phyloP scores from a whole-genome alignment of 2,888 invertebrate species.

The Mythimna pallens region DNA sequence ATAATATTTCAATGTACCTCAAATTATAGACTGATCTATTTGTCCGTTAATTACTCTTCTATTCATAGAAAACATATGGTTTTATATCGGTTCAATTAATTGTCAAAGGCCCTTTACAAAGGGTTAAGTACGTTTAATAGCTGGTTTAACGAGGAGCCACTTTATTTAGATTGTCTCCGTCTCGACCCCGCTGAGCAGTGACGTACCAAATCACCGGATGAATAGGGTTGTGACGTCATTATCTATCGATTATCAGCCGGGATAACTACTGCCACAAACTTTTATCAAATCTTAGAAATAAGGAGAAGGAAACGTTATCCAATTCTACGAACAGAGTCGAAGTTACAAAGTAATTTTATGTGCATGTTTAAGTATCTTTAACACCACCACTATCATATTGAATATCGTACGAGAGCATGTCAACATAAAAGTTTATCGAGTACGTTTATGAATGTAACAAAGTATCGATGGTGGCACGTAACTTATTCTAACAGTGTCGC shows the following conservation, averaged over 20 bases:
- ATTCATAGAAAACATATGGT: constrained; percentile 62
- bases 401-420: constrained; percentile 42
- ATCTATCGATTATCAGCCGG: constrained; percentile 53
- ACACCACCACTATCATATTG: constrained; percentile 33
- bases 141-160: constrained; percentile 78
- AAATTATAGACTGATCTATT: constrained; percentile 53
- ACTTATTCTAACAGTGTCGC: constrained; percentile 83
- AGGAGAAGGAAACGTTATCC: constrained; percentile 10
- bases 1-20: constrained; percentile 51
- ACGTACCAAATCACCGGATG: constrained; percentile 63
- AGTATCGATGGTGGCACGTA: constrained; percentile 70
- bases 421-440: constrained; percentile 62
- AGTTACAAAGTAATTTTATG: constrained; percentile 37
- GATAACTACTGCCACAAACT: constrained; percentile 30
- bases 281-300: constrained; percentile 30
- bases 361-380: constrained; percentile 35
- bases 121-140: constrained; percentile 81
- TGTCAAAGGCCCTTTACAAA: constrained; percentile 66
- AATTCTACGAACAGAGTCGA: constrained; percentile 32
- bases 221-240: constrained; percentile 63
- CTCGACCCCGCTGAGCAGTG: constrained; percentile 57
- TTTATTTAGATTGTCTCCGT: constrained; percentile 80
- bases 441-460: constrained; percentile 64
- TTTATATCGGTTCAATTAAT: constrained; percentile 70
- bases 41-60: constrained; percentile 68